phyloP scores from a whole-genome alignment of 2,797 vertebrate species.

The Poeciliopsis presidionis region DNA sequence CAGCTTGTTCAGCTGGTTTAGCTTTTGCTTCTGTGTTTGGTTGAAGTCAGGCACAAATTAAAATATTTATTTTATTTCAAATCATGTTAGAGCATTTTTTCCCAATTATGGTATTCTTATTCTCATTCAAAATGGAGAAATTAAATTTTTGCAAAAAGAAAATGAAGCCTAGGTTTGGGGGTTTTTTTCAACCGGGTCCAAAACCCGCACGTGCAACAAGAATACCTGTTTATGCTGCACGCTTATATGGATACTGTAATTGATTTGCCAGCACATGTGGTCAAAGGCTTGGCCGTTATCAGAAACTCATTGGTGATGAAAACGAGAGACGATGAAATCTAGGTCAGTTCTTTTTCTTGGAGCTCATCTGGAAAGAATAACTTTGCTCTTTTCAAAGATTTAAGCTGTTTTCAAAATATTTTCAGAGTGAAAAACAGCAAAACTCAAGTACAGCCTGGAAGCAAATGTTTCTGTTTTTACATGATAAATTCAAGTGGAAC shows the following conservation, averaged over 20 bases:
- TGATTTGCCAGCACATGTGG: not conserved
- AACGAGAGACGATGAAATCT: not conserved
- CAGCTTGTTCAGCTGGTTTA: not conserved
- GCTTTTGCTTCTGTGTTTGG: not conserved
- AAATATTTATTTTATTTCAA: not conserved
- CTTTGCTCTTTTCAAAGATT: not conserved
- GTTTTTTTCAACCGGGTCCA: not conserved
- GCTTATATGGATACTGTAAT: not conserved
- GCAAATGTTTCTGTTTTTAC: not conserved
- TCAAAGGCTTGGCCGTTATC: conserved; percentile 1
- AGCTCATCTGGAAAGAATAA: conserved; percentile 17
- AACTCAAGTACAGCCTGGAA: not conserved
- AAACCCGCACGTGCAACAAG: not conserved
- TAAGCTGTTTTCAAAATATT: not conserved
- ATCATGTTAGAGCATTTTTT: not conserved
- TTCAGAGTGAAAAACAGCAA: not conserved
- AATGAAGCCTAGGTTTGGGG: not conserved
- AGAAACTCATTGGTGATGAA: conserved; percentile 2
- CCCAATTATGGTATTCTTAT: not conserved
- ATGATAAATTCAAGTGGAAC: not conserved
- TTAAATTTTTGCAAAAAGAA: not conserved
- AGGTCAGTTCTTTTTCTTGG: not conserved
- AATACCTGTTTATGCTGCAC: not conserved
- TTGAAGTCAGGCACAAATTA: not conserved
- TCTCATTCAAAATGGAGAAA: not conserved